phyloP scores from a whole-genome alignment of 2,888 invertebrate genomes.

The Helicoverpa assulta region DNA sequence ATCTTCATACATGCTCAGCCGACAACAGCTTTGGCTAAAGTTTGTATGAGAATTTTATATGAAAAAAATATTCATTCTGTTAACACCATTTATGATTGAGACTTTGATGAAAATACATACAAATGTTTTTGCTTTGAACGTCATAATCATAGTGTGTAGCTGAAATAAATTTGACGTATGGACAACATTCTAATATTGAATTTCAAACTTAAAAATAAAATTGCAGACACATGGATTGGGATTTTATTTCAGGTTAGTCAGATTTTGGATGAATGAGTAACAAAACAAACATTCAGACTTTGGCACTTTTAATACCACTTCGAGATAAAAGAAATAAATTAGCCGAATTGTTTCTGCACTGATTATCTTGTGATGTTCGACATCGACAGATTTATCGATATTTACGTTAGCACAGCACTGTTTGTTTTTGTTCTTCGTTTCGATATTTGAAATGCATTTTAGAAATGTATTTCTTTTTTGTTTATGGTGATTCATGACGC shows the following conservation, averaged over 20 bases:
- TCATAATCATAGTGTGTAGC: too few species aligned
- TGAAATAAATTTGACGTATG: too few species aligned
- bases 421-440: slow-evolving; percentile 61
- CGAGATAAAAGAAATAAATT: slow-evolving; percentile 34
- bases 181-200: too few species aligned
- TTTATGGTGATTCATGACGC: slow-evolving; percentile 15
- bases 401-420: slow-evolving; percentile 62
- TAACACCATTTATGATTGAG: too few species aligned
- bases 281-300: slow-evolving; percentile 11
- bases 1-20: not conserved
- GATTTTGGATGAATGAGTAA: slow-evolving; percentile 2
- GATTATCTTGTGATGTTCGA: slow-evolving; percentile 35
- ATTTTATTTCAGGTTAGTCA: not conserved
- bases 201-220: not conserved
- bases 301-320: slow-evolving; percentile 4
- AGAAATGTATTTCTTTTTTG: slow-evolving; percentile 5
- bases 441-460: slow-evolving; percentile 33
- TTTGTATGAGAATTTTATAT: too few species aligned
- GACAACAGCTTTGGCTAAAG: too few species aligned
- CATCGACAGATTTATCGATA: slow-evolving; percentile 69
- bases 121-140: too few species aligned
- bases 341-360: slow-evolving; percentile 41
- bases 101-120: too few species aligned
- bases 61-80: too few species aligned
- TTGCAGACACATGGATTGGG: not conserved